Percentiles rank a stretch among this genome's conserved stretches.
Evolutionary conservation across 2,113 vertebrate genomes (phyloP).

Genomic region (Trichomycterus rosablanca): DNA sequence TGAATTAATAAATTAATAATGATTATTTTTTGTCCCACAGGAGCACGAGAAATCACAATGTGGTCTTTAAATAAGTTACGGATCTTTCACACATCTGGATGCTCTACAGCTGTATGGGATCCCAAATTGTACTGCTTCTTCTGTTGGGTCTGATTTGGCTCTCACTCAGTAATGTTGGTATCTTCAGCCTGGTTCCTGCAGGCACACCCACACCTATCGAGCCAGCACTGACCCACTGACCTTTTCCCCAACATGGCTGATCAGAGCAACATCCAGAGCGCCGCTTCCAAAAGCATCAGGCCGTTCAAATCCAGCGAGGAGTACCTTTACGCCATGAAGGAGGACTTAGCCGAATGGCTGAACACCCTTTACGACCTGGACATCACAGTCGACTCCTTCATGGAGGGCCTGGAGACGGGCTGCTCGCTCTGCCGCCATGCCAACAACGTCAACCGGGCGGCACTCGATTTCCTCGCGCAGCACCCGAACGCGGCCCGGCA

Average conservation of each 20-base stretch:
- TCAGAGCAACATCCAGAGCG: slow-evolving; percentile 75
- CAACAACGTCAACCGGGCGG: slow-evolving; percentile 81
- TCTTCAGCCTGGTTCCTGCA: slow-evolving; percentile 42
- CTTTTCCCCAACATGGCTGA: slow-evolving; percentile 67
- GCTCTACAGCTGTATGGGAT: background rate
- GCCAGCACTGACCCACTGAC: slow-evolving; percentile 52
- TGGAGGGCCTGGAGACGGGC: slow-evolving; percentile 84
- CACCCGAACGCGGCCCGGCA: slow-evolving; percentile 64
- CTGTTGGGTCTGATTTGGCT: too few species aligned
- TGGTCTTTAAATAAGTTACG: background rate
- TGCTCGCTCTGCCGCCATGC: slow-evolving; percentile 84
- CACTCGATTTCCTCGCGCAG: slow-evolving; percentile 68
- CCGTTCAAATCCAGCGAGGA: slow-evolving; percentile 84
- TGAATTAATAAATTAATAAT: too few species aligned
- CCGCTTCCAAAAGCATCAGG: slow-evolving; percentile 76
- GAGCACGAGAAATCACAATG: background rate
- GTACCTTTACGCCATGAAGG: slow-evolving; percentile 97
- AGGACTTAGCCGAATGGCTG: slow-evolving; percentile 94
- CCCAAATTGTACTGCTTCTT: background rate
- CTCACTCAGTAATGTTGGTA: slow-evolving; percentile 32
- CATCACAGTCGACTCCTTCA: slow-evolving; percentile 76
- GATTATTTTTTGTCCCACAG: slow-evolving; percentile 8
- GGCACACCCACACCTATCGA: slow-evolving; percentile 47
- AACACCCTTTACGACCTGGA: slow-evolving; percentile 82
- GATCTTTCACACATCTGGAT: slow-evolving; percentile 1